These are phyloP conservation scores for Battus philenor DNA, from an alignment of 1,140 invertebrate species.

Conservation along the genomic window DNA sequence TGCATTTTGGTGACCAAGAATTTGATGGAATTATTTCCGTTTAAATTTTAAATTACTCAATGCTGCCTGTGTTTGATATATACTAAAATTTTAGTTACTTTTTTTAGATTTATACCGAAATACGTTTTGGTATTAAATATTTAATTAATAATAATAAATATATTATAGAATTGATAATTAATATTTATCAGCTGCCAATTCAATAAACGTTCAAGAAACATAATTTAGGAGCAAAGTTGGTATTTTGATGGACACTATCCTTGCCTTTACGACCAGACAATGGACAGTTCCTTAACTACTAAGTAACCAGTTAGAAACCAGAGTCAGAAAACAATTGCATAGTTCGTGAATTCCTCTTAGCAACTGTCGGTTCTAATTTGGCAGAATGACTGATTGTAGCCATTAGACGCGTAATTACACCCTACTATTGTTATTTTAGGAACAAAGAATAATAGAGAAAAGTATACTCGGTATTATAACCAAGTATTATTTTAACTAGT, in stretches of 20 bases:
- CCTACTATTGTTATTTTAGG: conserved; percentile 1
- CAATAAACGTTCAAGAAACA: conserved; percentile 33
- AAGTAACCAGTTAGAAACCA: conserved; percentile 52
- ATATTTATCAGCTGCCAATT: no score
- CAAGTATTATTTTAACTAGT: no score
- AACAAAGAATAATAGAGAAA: conserved; percentile 5
- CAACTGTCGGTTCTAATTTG: conserved; percentile 53
- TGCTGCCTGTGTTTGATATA: no score
- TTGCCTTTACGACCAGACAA: conserved; percentile 52
- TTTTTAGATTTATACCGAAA: no score
- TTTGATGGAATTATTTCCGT: no score
- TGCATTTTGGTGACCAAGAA: no score
- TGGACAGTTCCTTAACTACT: conserved; percentile 45
- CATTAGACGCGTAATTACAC: conserved; percentile 28
- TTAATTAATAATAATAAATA: no score
- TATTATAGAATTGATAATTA: no score
- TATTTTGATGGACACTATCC: conserved; percentile 59
- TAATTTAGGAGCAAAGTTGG: conserved; percentile 41
- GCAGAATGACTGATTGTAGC: conserved; percentile 46
- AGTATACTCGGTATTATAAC: no score
- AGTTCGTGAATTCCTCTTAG: conserved; percentile 51
- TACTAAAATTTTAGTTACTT: no score
- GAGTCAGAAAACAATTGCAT: conserved; percentile 61
- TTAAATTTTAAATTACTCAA: no score
- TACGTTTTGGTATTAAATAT: no score